These are phyloP conservation scores for Nothocercus julius DNA, from an alignment of 2,113 vertebrate species.

Conservation along the genomic window DNA sequence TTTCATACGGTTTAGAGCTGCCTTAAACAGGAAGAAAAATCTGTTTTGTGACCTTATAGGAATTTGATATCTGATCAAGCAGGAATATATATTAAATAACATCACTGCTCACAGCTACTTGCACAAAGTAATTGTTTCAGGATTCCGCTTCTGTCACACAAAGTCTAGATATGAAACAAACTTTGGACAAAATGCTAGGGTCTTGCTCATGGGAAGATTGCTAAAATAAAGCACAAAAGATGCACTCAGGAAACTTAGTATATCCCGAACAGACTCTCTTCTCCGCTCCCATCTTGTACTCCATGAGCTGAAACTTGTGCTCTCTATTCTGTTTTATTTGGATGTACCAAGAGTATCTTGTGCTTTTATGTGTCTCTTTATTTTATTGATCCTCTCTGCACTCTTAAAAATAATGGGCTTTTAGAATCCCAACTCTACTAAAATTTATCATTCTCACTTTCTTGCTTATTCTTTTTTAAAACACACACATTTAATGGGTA, in stretches of 20 bases:
- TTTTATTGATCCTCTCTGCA: conserved; percentile 77
- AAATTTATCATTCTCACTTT: conserved; percentile 76
- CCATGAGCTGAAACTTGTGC: neutral
- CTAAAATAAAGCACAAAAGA: conserved; percentile 29
- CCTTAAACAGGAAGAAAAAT: conserved; percentile 16
- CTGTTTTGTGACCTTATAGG: conserved; percentile 49
- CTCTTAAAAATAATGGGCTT: conserved; percentile 80
- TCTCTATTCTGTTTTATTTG: conserved; percentile 70
- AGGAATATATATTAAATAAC: conserved; percentile 38
- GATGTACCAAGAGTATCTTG: conserved; percentile 65
- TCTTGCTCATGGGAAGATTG: conserved; percentile 48
- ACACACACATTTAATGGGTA: conserved; percentile 41
- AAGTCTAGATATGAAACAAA: conserved; percentile 52
- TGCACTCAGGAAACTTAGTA: neutral
- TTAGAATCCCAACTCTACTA: conserved; percentile 70
- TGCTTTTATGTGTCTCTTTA: conserved; percentile 77
- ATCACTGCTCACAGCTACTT: conserved; percentile 36
- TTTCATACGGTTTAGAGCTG: conserved; percentile 1
- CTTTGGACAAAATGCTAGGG: conserved; percentile 38
- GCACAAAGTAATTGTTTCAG: conserved; percentile 39
- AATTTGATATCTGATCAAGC: conserved; percentile 56
- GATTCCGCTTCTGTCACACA: neutral
- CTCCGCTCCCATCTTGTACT: neutral
- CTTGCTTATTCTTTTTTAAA: conserved; percentile 67
- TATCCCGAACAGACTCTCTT: conserved; percentile 31